phyloP scores from a whole-genome alignment of 2,888 invertebrate species.

The Scaptodrosophila latifasciaeformis region DNA sequence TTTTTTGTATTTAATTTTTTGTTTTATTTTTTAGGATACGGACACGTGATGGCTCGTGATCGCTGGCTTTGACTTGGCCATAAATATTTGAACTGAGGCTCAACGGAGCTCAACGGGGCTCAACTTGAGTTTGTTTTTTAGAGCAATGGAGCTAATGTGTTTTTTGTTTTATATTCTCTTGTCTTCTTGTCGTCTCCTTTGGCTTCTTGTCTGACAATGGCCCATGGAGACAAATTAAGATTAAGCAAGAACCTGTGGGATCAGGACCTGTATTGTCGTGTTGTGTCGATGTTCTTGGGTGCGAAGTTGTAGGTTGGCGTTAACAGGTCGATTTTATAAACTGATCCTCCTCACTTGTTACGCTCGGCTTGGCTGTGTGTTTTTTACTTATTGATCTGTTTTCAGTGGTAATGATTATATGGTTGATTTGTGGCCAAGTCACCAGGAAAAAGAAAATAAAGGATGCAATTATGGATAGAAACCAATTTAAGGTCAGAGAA shows the following conservation, averaged over 20 bases:
- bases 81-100: constrained; percentile 47
- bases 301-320: constrained; percentile 59
- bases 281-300: constrained; percentile 22
- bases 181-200: not conserved
- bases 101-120: too few relatives aligned
- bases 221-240: constrained; percentile 41
- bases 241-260: constrained; percentile 10
- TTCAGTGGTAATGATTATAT: not conserved
- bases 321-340: constrained; percentile 47
- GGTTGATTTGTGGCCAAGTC: not conserved
- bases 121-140: constrained; percentile 26
- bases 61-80: constrained; percentile 49
- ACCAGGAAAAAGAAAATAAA: too few relatives aligned
- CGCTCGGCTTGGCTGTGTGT: too few relatives aligned
- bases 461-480: too few relatives aligned
- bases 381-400: constrained; percentile 8
- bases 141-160: constrained; percentile 32
- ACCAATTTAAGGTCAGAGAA: too few relatives aligned
- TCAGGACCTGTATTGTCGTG: not conserved
- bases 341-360: too few relatives aligned
- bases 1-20: too few relatives aligned
- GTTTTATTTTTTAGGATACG: too few relatives aligned
- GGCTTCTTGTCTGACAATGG: not conserved
- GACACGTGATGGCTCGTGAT: constrained; percentile 59
- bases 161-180: constrained; percentile 10